Conservation (phyloP, 2,113 vertebrate species). For the Sminthopsis crassicaudata region DNA sequence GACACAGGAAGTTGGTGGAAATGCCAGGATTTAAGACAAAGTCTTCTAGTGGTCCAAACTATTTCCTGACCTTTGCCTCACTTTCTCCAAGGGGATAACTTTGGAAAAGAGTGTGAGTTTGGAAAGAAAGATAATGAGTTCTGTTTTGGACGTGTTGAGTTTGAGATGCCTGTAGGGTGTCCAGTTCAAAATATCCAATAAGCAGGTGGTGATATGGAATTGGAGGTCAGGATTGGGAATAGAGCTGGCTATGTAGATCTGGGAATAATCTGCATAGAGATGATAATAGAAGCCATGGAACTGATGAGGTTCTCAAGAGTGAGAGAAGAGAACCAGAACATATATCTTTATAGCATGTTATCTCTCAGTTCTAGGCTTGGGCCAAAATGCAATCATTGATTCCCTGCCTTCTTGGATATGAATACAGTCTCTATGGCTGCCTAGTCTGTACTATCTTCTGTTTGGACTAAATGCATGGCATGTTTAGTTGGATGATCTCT, state of each 20-base stretch:
- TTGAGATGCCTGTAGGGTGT: neutral
- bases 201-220: neutral
- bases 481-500: neutral
- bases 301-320: neutral
- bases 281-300: neutral
- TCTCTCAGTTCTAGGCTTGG: neutral
- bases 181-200: neutral
- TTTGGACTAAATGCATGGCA: neutral
- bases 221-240: neutral
- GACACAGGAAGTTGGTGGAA: neutral
- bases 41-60: neutral
- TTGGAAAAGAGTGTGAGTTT: neutral
- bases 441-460: neutral
- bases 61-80: neutral
- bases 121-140: neutral
- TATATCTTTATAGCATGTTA: neutral
- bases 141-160: neutral
- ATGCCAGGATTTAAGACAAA: neutral
- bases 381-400: neutral
- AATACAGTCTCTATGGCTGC: neutral
- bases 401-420: neutral
- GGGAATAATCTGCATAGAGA: neutral
- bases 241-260: neutral
- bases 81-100: neutral
- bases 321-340: neutral